Conservation (phyloP, 2,797 vertebrate species). For the Myripristis murdjan region DNA sequence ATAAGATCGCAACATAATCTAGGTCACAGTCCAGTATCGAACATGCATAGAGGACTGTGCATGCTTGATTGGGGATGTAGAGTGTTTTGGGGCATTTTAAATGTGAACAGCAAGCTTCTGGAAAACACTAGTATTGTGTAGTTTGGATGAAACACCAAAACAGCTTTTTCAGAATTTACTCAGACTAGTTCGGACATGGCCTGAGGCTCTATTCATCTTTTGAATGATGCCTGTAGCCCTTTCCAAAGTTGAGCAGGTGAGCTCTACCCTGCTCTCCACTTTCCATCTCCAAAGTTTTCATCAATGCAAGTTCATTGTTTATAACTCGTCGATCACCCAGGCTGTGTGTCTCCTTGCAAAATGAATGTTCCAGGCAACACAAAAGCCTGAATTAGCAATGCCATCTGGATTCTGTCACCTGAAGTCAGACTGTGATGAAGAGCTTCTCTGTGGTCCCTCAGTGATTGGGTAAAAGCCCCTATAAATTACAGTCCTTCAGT, state of each 20-base stretch:
- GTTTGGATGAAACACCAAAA: no score
- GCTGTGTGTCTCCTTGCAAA: constrained; percentile 4
- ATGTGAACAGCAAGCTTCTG: no score
- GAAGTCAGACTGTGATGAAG: constrained; percentile 34
- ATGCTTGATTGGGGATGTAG: no score
- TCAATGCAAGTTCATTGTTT: constrained; percentile 22
- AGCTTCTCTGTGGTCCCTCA: constrained; percentile 2
- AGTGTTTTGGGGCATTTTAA: no score
- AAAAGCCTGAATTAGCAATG: constrained; percentile 18
- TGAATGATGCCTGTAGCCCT: background rate
- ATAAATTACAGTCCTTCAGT: background rate
- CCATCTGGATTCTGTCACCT: background rate
- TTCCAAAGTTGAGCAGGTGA: constrained; percentile 1
- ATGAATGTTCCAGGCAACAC: background rate
- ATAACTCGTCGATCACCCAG: background rate
- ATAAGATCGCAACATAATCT: no score
- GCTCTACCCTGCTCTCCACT: constrained; percentile 7
- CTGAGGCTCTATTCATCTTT: constrained; percentile 7
- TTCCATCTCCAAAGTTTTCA: constrained; percentile 9
- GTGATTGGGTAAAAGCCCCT: constrained; percentile 25
- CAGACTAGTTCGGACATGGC: no score
- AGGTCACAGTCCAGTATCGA: no score
- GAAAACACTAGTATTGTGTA: no score
- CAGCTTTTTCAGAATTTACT: no score
- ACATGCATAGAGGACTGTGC: no score